Evolutionary conservation across 2,797 vertebrate genomes (phyloP).

Genomic region (Picus viridis): DNA sequence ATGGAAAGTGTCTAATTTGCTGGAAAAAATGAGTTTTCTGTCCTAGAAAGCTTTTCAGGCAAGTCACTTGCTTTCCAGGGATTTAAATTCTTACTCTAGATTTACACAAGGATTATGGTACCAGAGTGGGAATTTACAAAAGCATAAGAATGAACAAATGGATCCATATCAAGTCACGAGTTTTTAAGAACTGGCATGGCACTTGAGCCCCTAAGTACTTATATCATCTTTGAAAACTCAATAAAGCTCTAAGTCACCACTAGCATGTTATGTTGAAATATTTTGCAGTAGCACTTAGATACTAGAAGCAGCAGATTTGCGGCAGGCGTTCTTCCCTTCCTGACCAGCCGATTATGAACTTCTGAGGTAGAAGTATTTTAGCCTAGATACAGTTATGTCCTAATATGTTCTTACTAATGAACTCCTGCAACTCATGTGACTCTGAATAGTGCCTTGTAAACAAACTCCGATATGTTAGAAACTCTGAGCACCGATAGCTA

Average conservation of each 20-base stretch:
- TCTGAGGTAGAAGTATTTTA: neutral
- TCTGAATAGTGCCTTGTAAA: neutral
- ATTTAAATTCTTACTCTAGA: neutral
- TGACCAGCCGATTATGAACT: neutral
- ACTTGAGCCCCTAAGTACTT: neutral
- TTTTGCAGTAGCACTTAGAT: neutral
- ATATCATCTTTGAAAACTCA: neutral
- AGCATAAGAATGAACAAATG: neutral
- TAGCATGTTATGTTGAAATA: neutral
- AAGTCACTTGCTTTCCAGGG: neutral
- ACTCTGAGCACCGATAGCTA: neutral
- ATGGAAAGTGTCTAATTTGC: neutral
- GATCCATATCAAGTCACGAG: neutral
- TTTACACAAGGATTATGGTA: neutral
- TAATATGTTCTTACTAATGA: neutral
- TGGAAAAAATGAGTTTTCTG: neutral
- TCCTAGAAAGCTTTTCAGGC: neutral
- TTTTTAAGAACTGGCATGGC: neutral
- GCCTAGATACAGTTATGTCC: neutral
- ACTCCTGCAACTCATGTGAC: neutral
- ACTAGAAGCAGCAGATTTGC: neutral
- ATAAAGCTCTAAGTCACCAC: neutral
- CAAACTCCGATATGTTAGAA: neutral
- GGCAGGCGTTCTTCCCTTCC: accelerated
- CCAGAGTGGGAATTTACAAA: neutral